Base-by-base conservation (phyloP, 2,113 vertebrate genomes). In the Upupa epops region DNA sequence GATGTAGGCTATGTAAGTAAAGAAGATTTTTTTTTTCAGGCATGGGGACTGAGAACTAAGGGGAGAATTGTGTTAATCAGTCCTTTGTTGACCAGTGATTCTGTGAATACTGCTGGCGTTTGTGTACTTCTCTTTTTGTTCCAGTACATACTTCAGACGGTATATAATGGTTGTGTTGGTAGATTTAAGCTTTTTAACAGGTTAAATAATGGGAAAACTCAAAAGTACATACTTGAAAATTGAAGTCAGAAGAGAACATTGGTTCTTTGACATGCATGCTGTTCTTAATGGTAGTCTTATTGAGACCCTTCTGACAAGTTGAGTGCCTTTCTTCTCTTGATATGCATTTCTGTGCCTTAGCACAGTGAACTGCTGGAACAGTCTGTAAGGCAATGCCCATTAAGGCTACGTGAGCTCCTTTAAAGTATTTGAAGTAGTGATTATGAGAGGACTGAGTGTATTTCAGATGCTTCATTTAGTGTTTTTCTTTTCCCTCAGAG, bases 1-100 rank as follows among this genome's bases (percentile, higher is more conserved):
- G 99, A 99, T 54, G 99, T 99, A 65, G 99, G 99, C 92, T 99
- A 99, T 49, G 99, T 99, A 98, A 99, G 99, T 98, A 58, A 92
- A 79, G 21, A 68, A 73, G 54, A 72, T 51, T 7, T 31, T 71
- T 37, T 68, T 24, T 60, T 69, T 32, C 0, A 4, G 5, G 26
- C 6, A 2, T 48, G 37, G 31, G 60, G 55, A 52, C 40, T 29
- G n/a, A 60, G 21, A 28, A 25, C 20, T 45, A 36, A 4, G 8
- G 5, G 51, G 17, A 64, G n/a, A 11, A 18, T 64, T 78, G 13
- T n/a, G 15, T 78, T 86, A 17, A 56, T 56, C 48, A 17, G 32
- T 37, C 7, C 21, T 55, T 72, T 59, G 32, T 79, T 59, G 32
- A 68, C 28, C 9, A 11, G 15, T 58, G 16, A 18, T 83, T 79